Evolutionary conservation across 2,888 invertebrate species (phyloP).

Genomic region (Dyspetes luteomarginatus): DNA sequence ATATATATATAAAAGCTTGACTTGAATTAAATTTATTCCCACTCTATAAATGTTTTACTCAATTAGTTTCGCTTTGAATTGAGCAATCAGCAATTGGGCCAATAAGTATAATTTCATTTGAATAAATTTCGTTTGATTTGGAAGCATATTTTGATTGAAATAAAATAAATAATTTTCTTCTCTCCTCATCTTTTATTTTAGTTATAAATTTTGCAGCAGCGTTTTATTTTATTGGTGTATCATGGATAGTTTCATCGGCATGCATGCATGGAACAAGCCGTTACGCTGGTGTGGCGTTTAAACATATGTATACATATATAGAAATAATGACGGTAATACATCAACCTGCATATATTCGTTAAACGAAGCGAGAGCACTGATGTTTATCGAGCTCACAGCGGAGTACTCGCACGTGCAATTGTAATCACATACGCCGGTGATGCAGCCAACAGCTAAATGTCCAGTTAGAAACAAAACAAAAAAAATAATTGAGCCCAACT

Average conservation of each 20-base stretch:
- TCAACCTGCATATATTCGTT: conserved; percentile 21
- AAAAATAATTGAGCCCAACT: not conserved
- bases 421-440: conserved; percentile 26
- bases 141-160: not conserved
- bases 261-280: conserved; percentile 32
- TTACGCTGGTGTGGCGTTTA: conserved; percentile 19
- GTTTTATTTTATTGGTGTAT: conserved; percentile 1
- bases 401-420: conserved; percentile 17
- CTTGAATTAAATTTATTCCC: too few relatives aligned
- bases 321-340: conserved; percentile 19
- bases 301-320: too few relatives aligned
- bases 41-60: too few relatives aligned
- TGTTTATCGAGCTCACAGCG: conserved; percentile 36
- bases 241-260: conserved; percentile 26
- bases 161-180: not conserved
- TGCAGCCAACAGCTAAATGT: conserved; percentile 32
- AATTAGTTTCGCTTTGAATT: too few relatives aligned
- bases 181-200: not conserved
- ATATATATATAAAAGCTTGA: too few relatives aligned
- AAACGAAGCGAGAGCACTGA: conserved; percentile 39
- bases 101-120: too few relatives aligned
- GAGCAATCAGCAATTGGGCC: too few relatives aligned
- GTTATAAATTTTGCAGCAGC: not conserved
- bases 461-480: conserved; percentile 16
- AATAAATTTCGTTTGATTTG: too few relatives aligned